Conservation (phyloP, 2,888 invertebrate species). For the Limnephilus auricula region DNA sequence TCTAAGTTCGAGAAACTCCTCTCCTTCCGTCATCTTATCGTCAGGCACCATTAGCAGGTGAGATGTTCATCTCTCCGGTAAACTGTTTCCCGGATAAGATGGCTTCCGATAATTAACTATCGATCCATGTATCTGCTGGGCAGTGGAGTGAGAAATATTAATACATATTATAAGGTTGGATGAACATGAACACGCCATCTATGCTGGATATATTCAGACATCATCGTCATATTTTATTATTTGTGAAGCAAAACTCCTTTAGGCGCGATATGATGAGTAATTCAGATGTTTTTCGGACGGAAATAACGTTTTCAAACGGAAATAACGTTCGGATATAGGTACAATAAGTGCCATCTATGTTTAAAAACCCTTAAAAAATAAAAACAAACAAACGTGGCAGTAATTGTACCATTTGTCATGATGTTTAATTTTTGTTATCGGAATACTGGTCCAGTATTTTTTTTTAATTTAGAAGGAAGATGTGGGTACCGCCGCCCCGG, state of each 20-base stretch:
- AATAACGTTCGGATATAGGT: too few relatives aligned
- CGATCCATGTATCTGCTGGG: neutral
- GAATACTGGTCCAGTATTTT: too few relatives aligned
- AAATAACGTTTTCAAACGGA: too few relatives aligned
- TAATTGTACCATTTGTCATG: too few relatives aligned
- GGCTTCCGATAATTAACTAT: constrained; percentile 9
- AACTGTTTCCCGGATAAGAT: neutral
- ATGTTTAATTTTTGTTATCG: too few relatives aligned
- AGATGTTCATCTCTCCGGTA: neutral
- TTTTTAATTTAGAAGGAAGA: too few relatives aligned
- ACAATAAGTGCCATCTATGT: too few relatives aligned
- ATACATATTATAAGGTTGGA: neutral
- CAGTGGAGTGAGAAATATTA: neutral
- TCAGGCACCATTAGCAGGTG: neutral
- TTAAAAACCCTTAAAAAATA: too few relatives aligned
- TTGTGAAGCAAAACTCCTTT: neutral
- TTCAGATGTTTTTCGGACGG: too few relatives aligned
- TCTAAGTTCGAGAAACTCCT: neutral
- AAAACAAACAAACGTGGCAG: too few relatives aligned
- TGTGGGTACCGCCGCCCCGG: too few relatives aligned
- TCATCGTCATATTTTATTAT: neutral
- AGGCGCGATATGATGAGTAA: too few relatives aligned
- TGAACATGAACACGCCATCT: neutral
- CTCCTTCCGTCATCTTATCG: neutral
- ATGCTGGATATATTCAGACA: neutral